Evolutionary conservation across 2,113 vertebrate genomes (phyloP).

Genomic region (Limnothrissa miodon): DNA sequence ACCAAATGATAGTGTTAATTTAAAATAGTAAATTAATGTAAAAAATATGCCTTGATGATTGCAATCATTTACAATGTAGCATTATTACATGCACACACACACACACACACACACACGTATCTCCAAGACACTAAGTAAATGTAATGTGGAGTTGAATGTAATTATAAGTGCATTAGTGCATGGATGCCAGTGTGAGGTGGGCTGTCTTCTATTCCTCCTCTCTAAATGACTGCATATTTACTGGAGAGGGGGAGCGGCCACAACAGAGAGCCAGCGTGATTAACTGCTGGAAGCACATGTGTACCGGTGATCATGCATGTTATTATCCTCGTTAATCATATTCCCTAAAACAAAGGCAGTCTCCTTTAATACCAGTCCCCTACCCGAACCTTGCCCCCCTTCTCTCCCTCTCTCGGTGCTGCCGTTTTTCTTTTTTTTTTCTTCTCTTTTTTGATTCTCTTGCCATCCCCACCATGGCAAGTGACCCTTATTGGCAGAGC

Average conservation of each 20-base stretch:
- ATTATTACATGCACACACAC: neutral
- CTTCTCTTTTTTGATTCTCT: neutral
- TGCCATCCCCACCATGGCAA: slow-evolving; percentile 10
- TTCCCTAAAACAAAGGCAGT: slow-evolving; percentile 83
- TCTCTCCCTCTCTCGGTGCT: slow-evolving; percentile 49
- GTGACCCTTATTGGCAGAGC: slow-evolving; percentile 68
- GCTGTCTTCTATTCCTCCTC: slow-evolving; percentile 62
- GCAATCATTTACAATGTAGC: neutral
- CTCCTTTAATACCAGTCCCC: slow-evolving; percentile 41
- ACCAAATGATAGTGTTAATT: neutral
- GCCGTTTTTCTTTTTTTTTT: neutral
- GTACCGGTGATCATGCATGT: slow-evolving; percentile 86
- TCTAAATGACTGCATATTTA: slow-evolving; percentile 92
- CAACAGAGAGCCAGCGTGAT: slow-evolving; percentile 80
- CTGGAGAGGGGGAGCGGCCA: slow-evolving; percentile 79
- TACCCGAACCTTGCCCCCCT: no score
- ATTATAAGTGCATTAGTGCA: slow-evolving; percentile 15
- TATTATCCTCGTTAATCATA: slow-evolving; percentile 95
- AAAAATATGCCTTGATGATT: neutral
- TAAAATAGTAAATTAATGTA: neutral
- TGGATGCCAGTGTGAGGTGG: slow-evolving; percentile 13
- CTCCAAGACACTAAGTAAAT: neutral
- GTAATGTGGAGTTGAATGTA: slow-evolving; percentile 4
- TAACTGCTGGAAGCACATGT: slow-evolving; percentile 82
- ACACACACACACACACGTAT: neutral